Evolutionary conservation across 1,140 invertebrate genomes (phyloP), one percentile per base, ranked within the genome.

Genomic region (Battus philenor): DNA sequence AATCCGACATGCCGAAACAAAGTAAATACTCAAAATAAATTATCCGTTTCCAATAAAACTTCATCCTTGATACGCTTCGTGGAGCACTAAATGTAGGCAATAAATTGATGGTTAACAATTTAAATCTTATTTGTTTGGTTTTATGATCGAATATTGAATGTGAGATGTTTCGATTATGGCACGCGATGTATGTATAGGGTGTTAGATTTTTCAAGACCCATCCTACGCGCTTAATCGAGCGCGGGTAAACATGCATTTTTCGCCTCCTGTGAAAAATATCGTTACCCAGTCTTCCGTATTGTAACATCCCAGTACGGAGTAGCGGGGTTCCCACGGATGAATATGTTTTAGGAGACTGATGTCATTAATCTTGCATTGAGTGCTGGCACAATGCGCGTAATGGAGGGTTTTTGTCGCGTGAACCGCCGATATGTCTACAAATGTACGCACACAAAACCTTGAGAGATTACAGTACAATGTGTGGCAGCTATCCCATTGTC

Each of bases 21-120:
- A 72, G 81, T 78, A 83, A 83, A 79, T 79, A 81, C 71, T 68
- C 60, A 51, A 76, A 79, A 84, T 81, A 84, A 81, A 81, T 84
- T 81, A 79, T 81, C 72, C 65, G 69, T 78, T 80, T 74, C 71
- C 77, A 81, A 84, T 84, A 84, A 83, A 83, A 79, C 56, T 76
- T 62, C 63, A 68, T 64, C 56, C 65, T 64, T 47, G 57, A 59
- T 50, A 65, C 66, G 66, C 54, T 68, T 49, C 47, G 41, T 46
- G 30, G 39, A 58, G 59, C 58, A 59, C 47, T 60, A 50, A 55
- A 49, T 53, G 47, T 51, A 44, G 15, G 32, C 61, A 36, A 45
- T 22, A 27, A 27, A 43, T n/a, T 24, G n/a, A 22, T 18, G 31
- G 30, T 32, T 32, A 16, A 52, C 12, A 61, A 46, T 53, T 50